phyloP scores from a whole-genome alignment of 2,113 vertebrate species.

The Aythya baeri region DNA sequence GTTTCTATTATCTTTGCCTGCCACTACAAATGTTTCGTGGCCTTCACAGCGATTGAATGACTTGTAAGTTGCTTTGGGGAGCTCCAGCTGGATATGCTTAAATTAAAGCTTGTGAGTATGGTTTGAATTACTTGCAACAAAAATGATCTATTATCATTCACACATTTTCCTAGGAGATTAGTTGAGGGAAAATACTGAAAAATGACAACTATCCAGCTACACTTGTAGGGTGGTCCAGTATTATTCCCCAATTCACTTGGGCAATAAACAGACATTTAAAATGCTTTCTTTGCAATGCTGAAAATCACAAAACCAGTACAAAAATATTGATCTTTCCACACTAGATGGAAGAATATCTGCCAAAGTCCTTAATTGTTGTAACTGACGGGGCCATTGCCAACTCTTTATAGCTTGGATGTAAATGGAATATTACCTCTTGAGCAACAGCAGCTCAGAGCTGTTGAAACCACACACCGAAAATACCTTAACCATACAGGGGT shows the following conservation, averaged over 20 bases:
- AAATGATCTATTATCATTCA: conserved; percentile 46
- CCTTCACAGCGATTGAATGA: not conserved
- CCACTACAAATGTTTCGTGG: not conserved
- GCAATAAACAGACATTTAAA: conserved; percentile 14
- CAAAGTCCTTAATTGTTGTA: not conserved
- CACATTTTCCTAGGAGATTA: conserved; percentile 14
- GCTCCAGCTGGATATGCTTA: conserved; percentile 25
- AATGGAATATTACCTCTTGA: not conserved
- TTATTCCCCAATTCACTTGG: conserved; percentile 2
- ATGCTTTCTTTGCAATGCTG: conserved; percentile 12
- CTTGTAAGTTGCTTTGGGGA: conserved; percentile 29
- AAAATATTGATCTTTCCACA: conserved; percentile 23
- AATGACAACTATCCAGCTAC: not conserved
- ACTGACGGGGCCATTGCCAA: not conserved
- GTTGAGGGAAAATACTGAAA: conserved; percentile 19
- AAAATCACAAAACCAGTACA: not conserved
- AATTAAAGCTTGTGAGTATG: conserved; percentile 3
- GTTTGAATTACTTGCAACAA: conserved; percentile 57
- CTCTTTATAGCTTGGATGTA: not conserved
- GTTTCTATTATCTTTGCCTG: not conserved
- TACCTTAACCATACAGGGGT: not conserved
- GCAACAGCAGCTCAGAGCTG: not conserved
- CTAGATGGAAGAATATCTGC: not conserved
- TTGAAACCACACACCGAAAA: conserved; percentile 5
- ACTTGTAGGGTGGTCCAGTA: conserved; percentile 44